These are phyloP conservation scores for Thelaira solivaga DNA, from an alignment of 2,888 invertebrate species.

Conservation along the genomic window DNA sequence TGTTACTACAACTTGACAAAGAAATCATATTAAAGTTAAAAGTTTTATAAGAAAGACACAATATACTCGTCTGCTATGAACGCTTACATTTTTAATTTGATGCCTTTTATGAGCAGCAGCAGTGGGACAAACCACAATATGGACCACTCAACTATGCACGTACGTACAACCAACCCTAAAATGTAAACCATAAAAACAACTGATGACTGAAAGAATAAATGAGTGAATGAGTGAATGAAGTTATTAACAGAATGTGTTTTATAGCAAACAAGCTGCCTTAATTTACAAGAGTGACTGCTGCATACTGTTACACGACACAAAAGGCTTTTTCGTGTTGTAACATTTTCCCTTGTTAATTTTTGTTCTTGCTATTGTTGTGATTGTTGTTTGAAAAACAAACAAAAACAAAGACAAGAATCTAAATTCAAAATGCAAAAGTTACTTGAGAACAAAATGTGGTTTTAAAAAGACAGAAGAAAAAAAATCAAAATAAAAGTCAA, in stretches of 20 bases:
- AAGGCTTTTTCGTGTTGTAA: constrained; percentile 17
- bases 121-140: not conserved
- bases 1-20: too few relatives aligned
- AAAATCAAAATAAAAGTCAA: not conserved
- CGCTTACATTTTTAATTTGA: too few relatives aligned
- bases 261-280: constrained; percentile 13
- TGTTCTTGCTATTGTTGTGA: too few relatives aligned
- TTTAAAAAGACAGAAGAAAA: too few relatives aligned
- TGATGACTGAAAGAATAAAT: constrained; percentile 1
- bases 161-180: not conserved
- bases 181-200: too few relatives aligned
- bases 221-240: not conserved
- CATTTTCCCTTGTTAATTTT: not conserved
- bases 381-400: not conserved
- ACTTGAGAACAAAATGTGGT: not conserved
- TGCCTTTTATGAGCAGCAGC: too few relatives aligned
- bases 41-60: too few relatives aligned
- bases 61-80: not conserved
- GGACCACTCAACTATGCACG: not conserved
- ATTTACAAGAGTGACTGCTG: constrained; percentile 6
- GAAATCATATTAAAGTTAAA: too few relatives aligned
- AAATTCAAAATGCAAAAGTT: not conserved
- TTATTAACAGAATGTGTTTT: constrained; percentile 44
- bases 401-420: not conserved
- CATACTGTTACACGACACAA: not conserved